Evolutionary conservation across 2,113 vertebrate genomes (phyloP), one percentile per base, ranked within the genome.

Genomic region (Chelonoidis abingdonii): DNA sequence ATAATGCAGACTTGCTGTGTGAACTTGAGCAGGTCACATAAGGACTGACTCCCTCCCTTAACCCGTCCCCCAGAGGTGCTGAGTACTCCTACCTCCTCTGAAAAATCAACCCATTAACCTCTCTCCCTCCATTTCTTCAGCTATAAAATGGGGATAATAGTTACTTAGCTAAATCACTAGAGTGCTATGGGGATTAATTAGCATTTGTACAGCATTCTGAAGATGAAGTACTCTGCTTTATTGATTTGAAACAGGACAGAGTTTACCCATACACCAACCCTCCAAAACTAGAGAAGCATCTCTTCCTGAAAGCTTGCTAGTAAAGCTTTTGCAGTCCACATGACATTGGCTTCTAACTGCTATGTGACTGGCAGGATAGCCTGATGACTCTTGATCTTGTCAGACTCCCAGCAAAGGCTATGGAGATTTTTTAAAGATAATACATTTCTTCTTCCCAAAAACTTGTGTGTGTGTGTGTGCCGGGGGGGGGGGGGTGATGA

Each of bases 371-470:
- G 83, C 94, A 92, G 78, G 10, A 27, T 81, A 89, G 90, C 80
- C 80, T 97, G 95, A 88, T 92, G 89, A 2, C 92, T 96, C 92
- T 90, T 87, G 80, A 59, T 29, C 57, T 59, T 59, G 27, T 29
- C 29, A 86, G 88, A n/a, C 83, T 75, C 41, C 65, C 2, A 78
- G 72, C 44, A 89, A 44, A 82, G 89, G 81, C 52, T 93, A 89
- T 90, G 80, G 78, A 94, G 92, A 95, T 69, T 90, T 89, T 88
- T 89, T 94, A 84, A 85, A 86, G 87, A 88, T 78, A 92, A 95
- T 79, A 59, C 12, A 29, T 88, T 83, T 29, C 19, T 22, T 72
- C 35, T 89, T 95, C 17, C 91, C 90, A 82, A 83, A 92, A 80
- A 56, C 38, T 76, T 78, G 49, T 50, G 49, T 50, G 50, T 50